Evolutionary conservation across 2,888 invertebrate species (phyloP).

Genomic region (Agonopterix subpropinquella): DNA sequence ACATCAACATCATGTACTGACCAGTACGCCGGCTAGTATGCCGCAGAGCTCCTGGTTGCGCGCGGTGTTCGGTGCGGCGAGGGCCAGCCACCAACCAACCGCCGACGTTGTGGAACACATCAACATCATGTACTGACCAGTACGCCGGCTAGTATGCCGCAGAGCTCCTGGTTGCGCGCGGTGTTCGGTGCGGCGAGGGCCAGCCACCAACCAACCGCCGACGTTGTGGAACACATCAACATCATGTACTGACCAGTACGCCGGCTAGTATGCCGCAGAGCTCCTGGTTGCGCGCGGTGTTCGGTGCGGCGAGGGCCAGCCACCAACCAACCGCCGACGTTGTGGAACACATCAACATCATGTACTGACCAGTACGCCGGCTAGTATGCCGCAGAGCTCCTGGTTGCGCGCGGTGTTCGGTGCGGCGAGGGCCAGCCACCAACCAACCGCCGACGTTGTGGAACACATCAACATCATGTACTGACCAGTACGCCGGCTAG

Average conservation of each 20-base stretch:
- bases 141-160: slow-evolving; percentile 94
- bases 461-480: slow-evolving; percentile 5
- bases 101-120: no score
- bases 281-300: slow-evolving; percentile 90
- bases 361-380: slow-evolving; percentile 85
- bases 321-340: no score
- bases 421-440: slow-evolving; percentile 83
- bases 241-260: slow-evolving; percentile 77
- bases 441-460: no score
- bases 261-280: slow-evolving; percentile 97
- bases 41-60: slow-evolving; percentile 95
- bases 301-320: slow-evolving; percentile 83
- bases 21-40: slow-evolving; percentile 91
- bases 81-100: no score
- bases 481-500: slow-evolving; percentile 90
- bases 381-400: slow-evolving; percentile 96
- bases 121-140: slow-evolving; percentile 75
- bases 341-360: no score
- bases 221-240: no score
- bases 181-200: slow-evolving; percentile 87
- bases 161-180: slow-evolving; percentile 89
- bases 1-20: slow-evolving; percentile 46
- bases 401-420: slow-evolving; percentile 87
- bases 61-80: slow-evolving; percentile 86
- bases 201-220: no score